Base-by-base conservation (phyloP, 2,888 invertebrate genomes). In the Diplazon laetatorius region DNA sequence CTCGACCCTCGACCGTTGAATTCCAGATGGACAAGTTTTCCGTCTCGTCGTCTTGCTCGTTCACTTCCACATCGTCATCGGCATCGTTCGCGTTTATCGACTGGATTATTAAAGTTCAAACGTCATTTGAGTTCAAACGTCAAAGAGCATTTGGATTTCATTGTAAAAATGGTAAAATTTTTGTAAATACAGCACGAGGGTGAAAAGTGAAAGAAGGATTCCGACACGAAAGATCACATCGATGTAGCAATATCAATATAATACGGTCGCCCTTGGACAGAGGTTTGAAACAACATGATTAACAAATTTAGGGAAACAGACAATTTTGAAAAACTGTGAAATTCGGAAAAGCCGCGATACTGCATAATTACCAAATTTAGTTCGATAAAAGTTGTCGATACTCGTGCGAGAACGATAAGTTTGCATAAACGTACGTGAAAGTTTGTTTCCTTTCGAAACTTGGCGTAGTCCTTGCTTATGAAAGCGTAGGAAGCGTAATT, bases 381-480 rank as follows among this genome's bases (percentile, higher is more conserved):
- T 50, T 50, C 12, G 22, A 18, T 6, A 12, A 20, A 52, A 35
- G 30, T 25, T 14, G 55, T 30, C 14, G 18, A 42, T 44, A 22
- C 14, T 22, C 50, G 48, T 14, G 20, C 10, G 10, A 46, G 42
- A 62, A n/a, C n/a, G n/a, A n/a, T n/a, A n/a, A n/a, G 18, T 20
- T 9, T 59, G 8, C 6, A 37, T n/a, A 30, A 78, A 89, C 90
- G 83, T 86, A 90, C 90, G 70, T 87, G 85, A 82, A 88, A 89
- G 80, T 89, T 88, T 14, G 89, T 89, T 86, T 92, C 92, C 85
- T 92, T 92, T 18, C 92, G 91, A 62, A 93, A 88, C 84, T 93
- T 93, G 5, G 92, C 92, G 82, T 93, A 92, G 80, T 92, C 92
- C 85, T 92, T 92, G 84, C 92, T 93, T 63, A 93, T 91, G 48